phyloP scores from a whole-genome alignment of 1,140 invertebrate genomes.

The Brachionus plicatilis region DNA sequence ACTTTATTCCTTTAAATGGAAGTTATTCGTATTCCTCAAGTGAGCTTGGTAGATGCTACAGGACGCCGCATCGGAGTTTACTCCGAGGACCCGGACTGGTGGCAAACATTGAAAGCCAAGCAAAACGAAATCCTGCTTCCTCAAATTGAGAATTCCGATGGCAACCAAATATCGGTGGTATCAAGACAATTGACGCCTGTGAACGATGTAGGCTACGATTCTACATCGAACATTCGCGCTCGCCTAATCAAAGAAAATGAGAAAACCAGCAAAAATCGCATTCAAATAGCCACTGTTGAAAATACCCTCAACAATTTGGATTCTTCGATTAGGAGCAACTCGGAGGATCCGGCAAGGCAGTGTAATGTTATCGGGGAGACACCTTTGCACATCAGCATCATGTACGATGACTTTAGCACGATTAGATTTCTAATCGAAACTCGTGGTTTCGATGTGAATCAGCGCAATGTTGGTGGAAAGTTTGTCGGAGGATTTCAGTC shows the following conservation, averaged over 20 bases:
- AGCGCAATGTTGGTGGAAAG: conserved; percentile 75
- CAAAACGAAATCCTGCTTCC: neutral
- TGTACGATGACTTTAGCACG: conserved; percentile 90
- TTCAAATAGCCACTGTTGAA: conserved; percentile 3
- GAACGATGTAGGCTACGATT: conserved; percentile 3
- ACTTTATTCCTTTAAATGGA: neutral
- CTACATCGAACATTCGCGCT: conserved; percentile 15
- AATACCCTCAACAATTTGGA: neutral
- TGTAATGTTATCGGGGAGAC: conserved; percentile 66
- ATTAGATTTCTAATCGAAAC: conserved; percentile 78
- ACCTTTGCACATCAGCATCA: conserved; percentile 87
- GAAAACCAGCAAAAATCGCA: neutral
- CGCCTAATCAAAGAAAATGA: conserved; percentile 18
- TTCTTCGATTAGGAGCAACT: neutral
- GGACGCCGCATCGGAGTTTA: conserved; percentile 15
- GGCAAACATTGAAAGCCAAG: conserved; percentile 30
- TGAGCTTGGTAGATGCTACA: conserved; percentile 18
- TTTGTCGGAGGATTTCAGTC: conserved; percentile 67
- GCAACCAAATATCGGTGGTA: neutral
- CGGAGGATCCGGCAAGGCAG: neutral
- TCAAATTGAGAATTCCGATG: conserved; percentile 1
- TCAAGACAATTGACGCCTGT: conserved; percentile 5
- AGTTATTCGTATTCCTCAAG: conserved; percentile 35
- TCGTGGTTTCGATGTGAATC: conserved; percentile 79
- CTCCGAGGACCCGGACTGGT: conserved; percentile 35